Evolutionary conservation across 2,888 invertebrate genomes (phyloP).

Genomic region (Ectemnius lituratus): DNA sequence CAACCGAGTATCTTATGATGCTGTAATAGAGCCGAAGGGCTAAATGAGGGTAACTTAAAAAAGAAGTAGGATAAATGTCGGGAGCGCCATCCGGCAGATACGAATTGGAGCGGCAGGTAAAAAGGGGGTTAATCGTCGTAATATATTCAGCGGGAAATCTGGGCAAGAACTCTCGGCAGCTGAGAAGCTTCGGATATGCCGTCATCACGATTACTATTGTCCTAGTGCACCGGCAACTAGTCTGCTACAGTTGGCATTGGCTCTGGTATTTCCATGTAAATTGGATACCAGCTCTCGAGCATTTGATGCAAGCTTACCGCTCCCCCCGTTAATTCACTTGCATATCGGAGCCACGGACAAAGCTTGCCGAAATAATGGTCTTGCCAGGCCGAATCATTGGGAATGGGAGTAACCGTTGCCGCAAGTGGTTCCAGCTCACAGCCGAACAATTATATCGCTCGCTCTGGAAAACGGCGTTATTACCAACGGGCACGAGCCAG

Average conservation of each 20-base stretch:
- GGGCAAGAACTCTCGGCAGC: not conserved
- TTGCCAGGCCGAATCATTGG: not conserved
- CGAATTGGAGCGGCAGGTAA: not conserved
- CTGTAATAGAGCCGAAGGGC: too few relatives aligned
- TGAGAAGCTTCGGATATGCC: too few relatives aligned
- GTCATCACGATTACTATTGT: too few relatives aligned
- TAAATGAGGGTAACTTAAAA: too few relatives aligned
- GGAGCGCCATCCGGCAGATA: not conserved
- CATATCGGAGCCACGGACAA: not conserved
- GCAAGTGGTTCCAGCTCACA: too few relatives aligned
- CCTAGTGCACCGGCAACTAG: too few relatives aligned
- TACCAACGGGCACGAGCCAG: not conserved
- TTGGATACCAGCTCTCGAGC: not conserved
- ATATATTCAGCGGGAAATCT: not conserved
- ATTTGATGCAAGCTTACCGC: not conserved
- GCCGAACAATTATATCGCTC: not conserved
- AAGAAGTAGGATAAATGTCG: too few relatives aligned
- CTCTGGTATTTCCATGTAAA: constrained; percentile 7
- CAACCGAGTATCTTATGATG: too few relatives aligned
- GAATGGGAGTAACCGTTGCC: too few relatives aligned
- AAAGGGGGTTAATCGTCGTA: constrained; percentile 3
- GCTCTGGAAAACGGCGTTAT: not conserved
- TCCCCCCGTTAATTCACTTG: not conserved
- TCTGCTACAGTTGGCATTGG: not conserved
- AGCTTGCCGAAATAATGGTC: constrained; percentile 1